Conservation (phyloP, 1,140 invertebrate genomes). For the Apis dorsata region DNA sequence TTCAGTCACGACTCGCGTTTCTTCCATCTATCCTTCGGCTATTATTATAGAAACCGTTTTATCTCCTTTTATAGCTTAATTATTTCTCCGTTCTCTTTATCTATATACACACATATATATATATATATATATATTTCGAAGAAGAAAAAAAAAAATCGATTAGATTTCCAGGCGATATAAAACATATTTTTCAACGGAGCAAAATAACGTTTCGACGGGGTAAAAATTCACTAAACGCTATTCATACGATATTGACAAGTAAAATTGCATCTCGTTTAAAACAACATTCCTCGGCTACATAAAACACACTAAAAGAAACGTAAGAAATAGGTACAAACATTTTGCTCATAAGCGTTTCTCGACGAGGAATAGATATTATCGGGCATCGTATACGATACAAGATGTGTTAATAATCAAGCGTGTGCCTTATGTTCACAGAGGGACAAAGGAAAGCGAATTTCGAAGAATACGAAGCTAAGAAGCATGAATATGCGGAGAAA, state of each 20-base stretch:
- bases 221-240: neutral
- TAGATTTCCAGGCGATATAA: neutral
- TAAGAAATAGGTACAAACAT: neutral
- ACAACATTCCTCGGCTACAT: slow-evolving; percentile 7
- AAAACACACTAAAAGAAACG: neutral
- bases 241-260: slow-evolving; percentile 9
- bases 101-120: neutral
- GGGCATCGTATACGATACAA: neutral
- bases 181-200: neutral
- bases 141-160: neutral
- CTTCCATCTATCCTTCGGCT: slow-evolving; percentile 6
- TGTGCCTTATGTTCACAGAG: slow-evolving; percentile 80
- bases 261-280: slow-evolving; percentile 7
- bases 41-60: slow-evolving; percentile 34
- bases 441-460: slow-evolving; percentile 90
- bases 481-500: slow-evolving; percentile 85
- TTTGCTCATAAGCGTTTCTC: slow-evolving; percentile 1
- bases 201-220: neutral
- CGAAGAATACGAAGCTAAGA: slow-evolving; percentile 88
- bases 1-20: slow-evolving; percentile 29
- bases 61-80: slow-evolving; percentile 20
- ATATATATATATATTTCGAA: no score
- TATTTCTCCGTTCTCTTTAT: neutral
- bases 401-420: slow-evolving; percentile 3
- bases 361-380: slow-evolving; percentile 12